Conservation (phyloP, 1,140 invertebrate genomes). For the Drosophila lowei region DNA sequence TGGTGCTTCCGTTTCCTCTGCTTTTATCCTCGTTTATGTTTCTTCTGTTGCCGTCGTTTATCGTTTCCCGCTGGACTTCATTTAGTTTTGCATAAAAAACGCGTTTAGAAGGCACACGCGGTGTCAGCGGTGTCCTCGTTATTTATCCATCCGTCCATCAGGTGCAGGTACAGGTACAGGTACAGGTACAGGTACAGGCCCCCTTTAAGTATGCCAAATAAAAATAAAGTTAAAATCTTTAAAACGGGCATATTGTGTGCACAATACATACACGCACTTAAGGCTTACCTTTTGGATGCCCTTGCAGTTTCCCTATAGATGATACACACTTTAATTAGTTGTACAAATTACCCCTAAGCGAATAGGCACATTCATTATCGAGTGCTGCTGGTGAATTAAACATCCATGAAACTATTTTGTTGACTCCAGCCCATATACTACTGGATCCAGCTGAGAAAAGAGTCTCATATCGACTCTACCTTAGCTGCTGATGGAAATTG, state of each 20-base stretch:
- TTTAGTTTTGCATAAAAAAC: constrained; percentile 77
- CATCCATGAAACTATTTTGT: no score
- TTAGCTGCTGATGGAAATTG: no score
- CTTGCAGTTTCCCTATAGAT: no score
- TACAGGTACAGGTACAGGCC: neutral
- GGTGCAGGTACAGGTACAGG: neutral
- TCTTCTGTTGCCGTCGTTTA: constrained; percentile 4
- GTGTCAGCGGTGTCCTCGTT: constrained; percentile 38
- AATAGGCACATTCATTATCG: no score
- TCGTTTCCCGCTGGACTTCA: constrained; percentile 51
- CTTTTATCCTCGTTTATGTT: constrained; percentile 5
- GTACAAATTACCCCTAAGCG: no score
- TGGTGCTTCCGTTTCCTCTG: no score
- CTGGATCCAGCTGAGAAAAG: no score
- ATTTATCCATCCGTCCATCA: constrained; percentile 7
- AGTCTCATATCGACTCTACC: no score
- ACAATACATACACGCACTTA: constrained; percentile 22
- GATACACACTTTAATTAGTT: no score
- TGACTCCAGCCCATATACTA: no score
- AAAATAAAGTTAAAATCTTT: constrained; percentile 70
- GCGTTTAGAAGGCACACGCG: constrained; percentile 48
- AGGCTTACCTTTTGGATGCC: no score
- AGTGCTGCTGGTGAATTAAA: no score
- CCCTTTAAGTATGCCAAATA: constrained; percentile 44
- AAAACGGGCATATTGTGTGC: constrained; percentile 56